Evolutionary conservation across 2,797 vertebrate species (phyloP).

Genomic region (Lepus oiostolus): DNA sequence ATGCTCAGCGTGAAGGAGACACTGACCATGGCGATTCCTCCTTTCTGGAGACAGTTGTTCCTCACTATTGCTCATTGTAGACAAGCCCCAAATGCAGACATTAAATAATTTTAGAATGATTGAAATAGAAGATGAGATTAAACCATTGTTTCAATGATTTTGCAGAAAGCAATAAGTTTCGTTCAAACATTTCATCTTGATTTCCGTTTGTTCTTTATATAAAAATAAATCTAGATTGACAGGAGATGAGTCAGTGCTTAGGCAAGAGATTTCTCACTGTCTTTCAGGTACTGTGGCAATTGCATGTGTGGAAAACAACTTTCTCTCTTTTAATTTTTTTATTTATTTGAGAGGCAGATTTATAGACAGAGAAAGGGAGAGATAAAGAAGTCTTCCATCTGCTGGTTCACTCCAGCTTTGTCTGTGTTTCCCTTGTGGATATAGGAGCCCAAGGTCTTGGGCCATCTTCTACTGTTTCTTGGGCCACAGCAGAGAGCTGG

Average conservation of each 20-base stretch:
- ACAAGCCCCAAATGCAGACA: neutral
- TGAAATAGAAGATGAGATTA: constrained; percentile 33
- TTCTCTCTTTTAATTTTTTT: neutral
- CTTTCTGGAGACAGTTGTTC: neutral
- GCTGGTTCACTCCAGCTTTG: no score
- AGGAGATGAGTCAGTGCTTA: constrained; percentile 3
- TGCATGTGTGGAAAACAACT: neutral
- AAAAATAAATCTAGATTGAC: constrained; percentile 55
- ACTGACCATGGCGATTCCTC: neutral
- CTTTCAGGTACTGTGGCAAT: neutral
- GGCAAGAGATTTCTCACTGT: neutral
- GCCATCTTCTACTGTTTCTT: no score
- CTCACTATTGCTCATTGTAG: neutral
- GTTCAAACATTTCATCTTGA: constrained; percentile 42
- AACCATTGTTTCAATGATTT: constrained; percentile 35
- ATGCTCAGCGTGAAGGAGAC: neutral
- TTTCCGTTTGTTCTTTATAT: constrained; percentile 59
- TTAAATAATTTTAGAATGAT: neutral
- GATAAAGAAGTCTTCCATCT: no score
- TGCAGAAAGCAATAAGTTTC: constrained; percentile 27
- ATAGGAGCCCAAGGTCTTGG: no score
- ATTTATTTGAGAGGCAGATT: neutral
- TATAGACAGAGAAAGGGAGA: no score
- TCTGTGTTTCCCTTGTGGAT: no score
- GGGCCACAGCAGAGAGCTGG: no score